Conservation (phyloP, 2,888 invertebrate species). For the Podabrus alpinus region DNA sequence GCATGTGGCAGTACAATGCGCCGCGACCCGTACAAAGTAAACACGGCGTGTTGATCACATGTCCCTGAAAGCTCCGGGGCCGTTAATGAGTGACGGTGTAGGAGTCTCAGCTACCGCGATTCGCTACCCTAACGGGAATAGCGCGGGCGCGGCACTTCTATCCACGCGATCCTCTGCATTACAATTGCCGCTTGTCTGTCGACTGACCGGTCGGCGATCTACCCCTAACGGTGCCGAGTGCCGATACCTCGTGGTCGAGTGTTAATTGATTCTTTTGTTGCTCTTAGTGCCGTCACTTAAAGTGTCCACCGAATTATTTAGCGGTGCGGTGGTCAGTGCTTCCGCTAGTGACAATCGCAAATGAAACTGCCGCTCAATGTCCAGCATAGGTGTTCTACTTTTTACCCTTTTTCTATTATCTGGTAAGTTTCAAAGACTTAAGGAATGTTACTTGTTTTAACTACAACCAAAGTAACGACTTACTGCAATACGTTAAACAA, state of each 20-base stretch:
- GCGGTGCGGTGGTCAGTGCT: conserved; percentile 30
- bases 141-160: conserved; percentile 45
- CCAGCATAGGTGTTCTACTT: conserved; percentile 42
- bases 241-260: conserved; percentile 33
- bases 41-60: conserved; percentile 45
- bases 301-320: conserved; percentile 18
- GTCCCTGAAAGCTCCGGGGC: conserved; percentile 40
- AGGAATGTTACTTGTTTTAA: not conserved
- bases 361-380: conserved; percentile 46
- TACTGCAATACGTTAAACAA: not conserved
- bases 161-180: conserved; percentile 49
- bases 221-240: conserved; percentile 25
- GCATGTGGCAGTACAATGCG: conserved; percentile 38
- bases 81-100: conserved; percentile 42
- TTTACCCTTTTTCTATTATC: conserved; percentile 44
- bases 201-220: conserved; percentile 39
- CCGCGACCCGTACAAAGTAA: conserved; percentile 40
- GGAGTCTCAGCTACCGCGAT: conserved; percentile 34
- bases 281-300: conserved; percentile 18
- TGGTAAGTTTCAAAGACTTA: conserved; percentile 41
- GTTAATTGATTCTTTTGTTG: conserved; percentile 23
- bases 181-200: conserved; percentile 48
- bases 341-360: conserved; percentile 38
- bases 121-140: conserved; percentile 35
- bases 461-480: not conserved